Conservation (phyloP, 2,888 invertebrate species). For the Encarsia formosa region DNA sequence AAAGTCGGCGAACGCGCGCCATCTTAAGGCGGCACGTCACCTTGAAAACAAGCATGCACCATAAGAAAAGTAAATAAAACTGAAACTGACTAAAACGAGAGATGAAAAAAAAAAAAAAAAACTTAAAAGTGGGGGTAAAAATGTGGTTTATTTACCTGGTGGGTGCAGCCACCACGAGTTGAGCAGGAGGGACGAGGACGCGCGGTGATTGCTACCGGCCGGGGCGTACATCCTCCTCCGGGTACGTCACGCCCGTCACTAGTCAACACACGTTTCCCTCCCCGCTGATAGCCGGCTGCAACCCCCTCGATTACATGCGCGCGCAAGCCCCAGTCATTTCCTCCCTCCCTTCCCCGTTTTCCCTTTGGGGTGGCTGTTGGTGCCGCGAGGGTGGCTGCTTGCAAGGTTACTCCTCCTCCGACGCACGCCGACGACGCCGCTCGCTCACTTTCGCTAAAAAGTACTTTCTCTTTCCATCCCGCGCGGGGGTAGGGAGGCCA, state of each 20-base stretch:
- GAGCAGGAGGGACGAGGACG: slow-evolving; percentile 42
- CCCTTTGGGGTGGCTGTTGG: slow-evolving; percentile 8
- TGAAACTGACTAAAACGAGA: too few species aligned
- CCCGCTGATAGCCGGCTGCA: slow-evolving; percentile 7
- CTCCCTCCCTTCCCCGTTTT: slow-evolving; percentile 25
- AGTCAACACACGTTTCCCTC: slow-evolving; percentile 42
- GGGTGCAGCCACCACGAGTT: slow-evolving; percentile 50
- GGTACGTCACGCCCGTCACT: slow-evolving; percentile 52
- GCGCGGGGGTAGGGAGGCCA: too few species aligned
- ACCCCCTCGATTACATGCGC: too few species aligned
- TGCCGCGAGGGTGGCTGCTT: neutral
- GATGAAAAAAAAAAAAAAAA: neutral
- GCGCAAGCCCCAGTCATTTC: neutral
- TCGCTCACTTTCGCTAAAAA: slow-evolving; percentile 42
- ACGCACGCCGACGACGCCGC: neutral
- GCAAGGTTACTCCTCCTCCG: slow-evolving; percentile 5
- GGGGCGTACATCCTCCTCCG: slow-evolving; percentile 51
- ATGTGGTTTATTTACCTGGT: slow-evolving; percentile 40
- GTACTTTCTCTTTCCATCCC: slow-evolving; percentile 35
- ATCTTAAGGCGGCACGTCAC: slow-evolving; percentile 21
- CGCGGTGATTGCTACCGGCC: slow-evolving; percentile 46
- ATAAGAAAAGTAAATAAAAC: neutral
- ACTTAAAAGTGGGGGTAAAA: slow-evolving; percentile 4
- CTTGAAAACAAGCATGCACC: slow-evolving; percentile 15
- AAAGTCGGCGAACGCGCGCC: slow-evolving; percentile 21